These are phyloP conservation scores for Cerceris rybyensis DNA, from an alignment of 2,888 invertebrate genomes.

Conservation along the genomic window DNA sequence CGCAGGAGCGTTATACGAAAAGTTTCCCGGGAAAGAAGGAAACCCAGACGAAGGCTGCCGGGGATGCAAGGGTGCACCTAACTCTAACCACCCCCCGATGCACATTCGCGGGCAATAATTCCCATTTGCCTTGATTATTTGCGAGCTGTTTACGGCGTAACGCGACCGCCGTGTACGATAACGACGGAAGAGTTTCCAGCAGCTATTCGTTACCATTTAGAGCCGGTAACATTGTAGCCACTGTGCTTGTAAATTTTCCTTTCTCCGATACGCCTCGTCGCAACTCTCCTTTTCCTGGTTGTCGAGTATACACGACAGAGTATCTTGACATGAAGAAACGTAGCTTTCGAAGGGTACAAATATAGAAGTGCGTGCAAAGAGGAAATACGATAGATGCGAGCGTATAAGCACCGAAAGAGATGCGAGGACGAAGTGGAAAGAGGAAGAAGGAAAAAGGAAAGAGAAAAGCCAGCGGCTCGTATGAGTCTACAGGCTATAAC, in stretches of 20 bases:
- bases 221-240: conserved; percentile 36
- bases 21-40: conserved; percentile 51
- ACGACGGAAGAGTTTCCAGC: conserved; percentile 59
- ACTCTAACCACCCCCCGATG: conserved; percentile 24
- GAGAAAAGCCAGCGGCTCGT: conserved; percentile 12
- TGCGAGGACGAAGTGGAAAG: background rate
- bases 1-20: conserved; percentile 60
- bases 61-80: conserved; percentile 37
- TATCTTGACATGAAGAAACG: conserved; percentile 7
- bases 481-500: conserved; percentile 64
- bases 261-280: conserved; percentile 47
- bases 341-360: background rate
- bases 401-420: background rate
- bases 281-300: background rate
- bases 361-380: background rate
- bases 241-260: conserved; percentile 61
- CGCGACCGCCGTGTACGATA: conserved; percentile 53
- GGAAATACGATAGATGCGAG: background rate
- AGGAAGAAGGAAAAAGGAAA: conserved; percentile 4
- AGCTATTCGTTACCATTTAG: conserved; percentile 63
- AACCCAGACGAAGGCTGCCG: conserved; percentile 1
- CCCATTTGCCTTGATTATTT: conserved; percentile 63
- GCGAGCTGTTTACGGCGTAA: conserved; percentile 65
- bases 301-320: background rate
- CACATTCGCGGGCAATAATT: conserved; percentile 58